These are phyloP conservation scores for Chionis minor DNA, from an alignment of 2,113 vertebrate species.

Conservation along the genomic window DNA sequence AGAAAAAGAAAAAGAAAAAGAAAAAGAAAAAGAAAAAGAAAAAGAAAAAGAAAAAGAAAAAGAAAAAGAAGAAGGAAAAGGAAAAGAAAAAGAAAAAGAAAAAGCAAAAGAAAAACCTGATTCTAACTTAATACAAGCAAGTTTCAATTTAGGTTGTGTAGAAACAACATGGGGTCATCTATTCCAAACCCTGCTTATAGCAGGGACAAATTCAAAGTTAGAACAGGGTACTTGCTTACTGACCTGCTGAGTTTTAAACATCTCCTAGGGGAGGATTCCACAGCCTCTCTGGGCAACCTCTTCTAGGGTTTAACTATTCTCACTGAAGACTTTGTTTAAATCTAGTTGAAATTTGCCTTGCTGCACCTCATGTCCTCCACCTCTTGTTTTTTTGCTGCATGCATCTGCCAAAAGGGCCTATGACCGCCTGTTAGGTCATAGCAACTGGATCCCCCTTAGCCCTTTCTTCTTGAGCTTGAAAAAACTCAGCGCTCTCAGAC, in stretches of 20 bases:
- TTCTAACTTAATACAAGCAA: neutral
- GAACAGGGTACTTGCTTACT: neutral
- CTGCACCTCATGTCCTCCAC: neutral
- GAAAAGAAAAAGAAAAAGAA: no score
- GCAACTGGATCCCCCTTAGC: neutral
- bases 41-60: neutral
- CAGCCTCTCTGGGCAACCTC: rapidly evolving
- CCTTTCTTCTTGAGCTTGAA: neutral
- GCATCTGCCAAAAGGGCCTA: neutral
- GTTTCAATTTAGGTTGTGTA: neutral
- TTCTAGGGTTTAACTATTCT: neutral
- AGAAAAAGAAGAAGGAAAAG: no score
- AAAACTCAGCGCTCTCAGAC: neutral
- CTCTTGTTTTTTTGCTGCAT: neutral
- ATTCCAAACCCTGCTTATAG: neutral
- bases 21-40: no score
- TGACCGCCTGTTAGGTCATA: rapidly evolving
- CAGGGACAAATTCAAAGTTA: neutral
- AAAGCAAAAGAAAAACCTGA: neutral
- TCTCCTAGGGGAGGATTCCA: neutral
- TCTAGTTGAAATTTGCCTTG: neutral
- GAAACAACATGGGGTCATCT: neutral
- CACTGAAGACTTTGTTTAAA: neutral
- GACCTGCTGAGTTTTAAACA: neutral
- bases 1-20: neutral